Percentiles rank a stretch among this genome's conserved stretches.
Evolutionary conservation across 2,888 invertebrate species (phyloP).

Genomic region (Lissonota sp.): DNA sequence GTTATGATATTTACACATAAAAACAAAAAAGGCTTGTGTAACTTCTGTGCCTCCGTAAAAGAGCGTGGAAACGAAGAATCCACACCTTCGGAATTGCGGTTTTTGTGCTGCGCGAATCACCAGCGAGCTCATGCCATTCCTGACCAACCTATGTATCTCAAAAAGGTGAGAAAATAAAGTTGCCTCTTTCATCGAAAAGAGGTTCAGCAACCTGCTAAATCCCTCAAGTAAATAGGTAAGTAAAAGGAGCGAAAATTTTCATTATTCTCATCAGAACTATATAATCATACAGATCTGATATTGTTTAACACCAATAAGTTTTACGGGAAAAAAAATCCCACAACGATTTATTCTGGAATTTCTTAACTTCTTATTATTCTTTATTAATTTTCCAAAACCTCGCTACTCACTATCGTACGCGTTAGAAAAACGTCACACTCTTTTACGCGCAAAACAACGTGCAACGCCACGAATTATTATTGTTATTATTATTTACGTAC

Average conservation of each 20-base stretch:
- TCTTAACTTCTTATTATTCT: not conserved
- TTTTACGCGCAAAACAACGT: too few species aligned
- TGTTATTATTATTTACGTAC: constrained; percentile 12
- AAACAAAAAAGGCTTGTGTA: constrained; percentile 26
- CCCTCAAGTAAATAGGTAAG: too few species aligned
- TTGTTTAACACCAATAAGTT: too few species aligned
- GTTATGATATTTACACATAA: not conserved
- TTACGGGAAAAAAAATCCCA: not conserved
- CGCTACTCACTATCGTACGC: not conserved
- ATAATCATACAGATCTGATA: too few species aligned
- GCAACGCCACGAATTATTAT: constrained; percentile 2
- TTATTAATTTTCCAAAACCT: too few species aligned
- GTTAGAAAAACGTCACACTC: not conserved
- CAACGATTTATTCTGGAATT: not conserved
- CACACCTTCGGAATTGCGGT: constrained; percentile 6
- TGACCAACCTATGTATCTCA: not conserved
- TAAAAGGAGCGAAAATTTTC: too few species aligned
- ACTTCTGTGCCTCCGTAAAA: constrained; percentile 15
- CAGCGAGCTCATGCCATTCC: not conserved
- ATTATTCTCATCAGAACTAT: too few species aligned
- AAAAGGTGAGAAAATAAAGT: not conserved
- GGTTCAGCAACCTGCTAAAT: too few species aligned
- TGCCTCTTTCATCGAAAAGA: too few species aligned
- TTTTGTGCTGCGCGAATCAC: not conserved
- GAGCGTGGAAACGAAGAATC: constrained; percentile 11